These are phyloP conservation scores for Eidolon helvum DNA, from an alignment of 2,113 vertebrate species.

Conservation along the genomic window DNA sequence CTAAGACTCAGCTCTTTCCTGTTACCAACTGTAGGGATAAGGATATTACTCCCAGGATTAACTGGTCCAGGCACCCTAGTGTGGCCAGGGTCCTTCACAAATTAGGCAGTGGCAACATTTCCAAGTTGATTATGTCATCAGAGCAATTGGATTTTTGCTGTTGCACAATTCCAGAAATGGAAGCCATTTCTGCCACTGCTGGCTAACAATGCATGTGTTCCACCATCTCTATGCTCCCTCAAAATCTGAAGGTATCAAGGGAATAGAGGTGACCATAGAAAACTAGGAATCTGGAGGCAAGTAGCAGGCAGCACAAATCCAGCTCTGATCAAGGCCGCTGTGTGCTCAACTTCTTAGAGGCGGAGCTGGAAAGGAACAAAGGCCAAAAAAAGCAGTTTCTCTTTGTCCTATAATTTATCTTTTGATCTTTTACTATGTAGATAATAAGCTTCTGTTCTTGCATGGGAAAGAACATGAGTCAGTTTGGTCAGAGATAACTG, in stretches of 20 bases:
- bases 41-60: not conserved
- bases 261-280: not conserved
- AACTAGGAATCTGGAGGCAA: not conserved
- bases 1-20: not conserved
- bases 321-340: not conserved
- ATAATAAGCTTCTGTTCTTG: not conserved
- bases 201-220: not conserved
- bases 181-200: not conserved
- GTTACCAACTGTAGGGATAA: not conserved
- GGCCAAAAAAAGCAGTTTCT: not conserved
- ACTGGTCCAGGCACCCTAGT: not conserved
- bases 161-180: no score
- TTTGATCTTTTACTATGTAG: slow-evolving; percentile 25
- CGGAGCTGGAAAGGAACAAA: not conserved
- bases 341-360: not conserved
- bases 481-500: not conserved
- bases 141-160: not conserved
- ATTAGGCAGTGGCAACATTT: not conserved
- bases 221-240: not conserved
- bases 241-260: not conserved
- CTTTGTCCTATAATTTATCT: not conserved
- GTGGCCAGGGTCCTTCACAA: not conserved
- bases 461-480: not conserved
- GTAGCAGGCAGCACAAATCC: not conserved
- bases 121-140: not conserved